These are phyloP conservation scores for Junonia oenone DNA, from an alignment of 2,888 invertebrate genomes.

Conservation along the genomic window DNA sequence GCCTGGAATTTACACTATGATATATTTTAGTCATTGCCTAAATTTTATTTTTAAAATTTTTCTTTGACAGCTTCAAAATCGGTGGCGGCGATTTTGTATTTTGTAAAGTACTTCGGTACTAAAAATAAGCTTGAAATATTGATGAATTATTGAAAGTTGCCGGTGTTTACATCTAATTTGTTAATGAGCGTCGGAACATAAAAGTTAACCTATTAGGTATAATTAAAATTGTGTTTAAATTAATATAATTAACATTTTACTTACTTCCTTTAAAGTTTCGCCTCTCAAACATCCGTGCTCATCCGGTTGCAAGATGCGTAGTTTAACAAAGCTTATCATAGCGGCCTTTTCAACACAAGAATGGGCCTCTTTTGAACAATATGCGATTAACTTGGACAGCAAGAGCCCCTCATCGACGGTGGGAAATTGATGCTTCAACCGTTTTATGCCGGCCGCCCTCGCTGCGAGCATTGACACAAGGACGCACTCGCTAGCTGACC, in stretches of 20 bases:
- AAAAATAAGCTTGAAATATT: too few relatives aligned
- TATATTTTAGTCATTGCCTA: too few relatives aligned
- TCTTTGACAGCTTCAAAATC: too few relatives aligned
- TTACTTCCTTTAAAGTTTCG: slow-evolving; percentile 87
- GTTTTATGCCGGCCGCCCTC: slow-evolving; percentile 91
- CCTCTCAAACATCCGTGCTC: slow-evolving; percentile 90
- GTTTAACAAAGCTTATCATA: slow-evolving; percentile 95
- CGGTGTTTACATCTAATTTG: too few relatives aligned
- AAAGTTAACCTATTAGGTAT: too few relatives aligned
- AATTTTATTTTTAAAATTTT: too few relatives aligned
- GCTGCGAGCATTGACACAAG: slow-evolving; percentile 95
- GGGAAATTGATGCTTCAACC: slow-evolving; percentile 90
- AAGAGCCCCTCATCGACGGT: slow-evolving; percentile 94
- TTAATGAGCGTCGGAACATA: too few relatives aligned
- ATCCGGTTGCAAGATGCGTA: slow-evolving; percentile 93
- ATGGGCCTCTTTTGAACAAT: slow-evolving; percentile 94
- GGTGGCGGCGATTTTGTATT: too few relatives aligned
- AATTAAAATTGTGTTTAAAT: too few relatives aligned
- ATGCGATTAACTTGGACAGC: slow-evolving; percentile 95
- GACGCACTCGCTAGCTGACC: slow-evolving; percentile 97
- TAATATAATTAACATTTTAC: slow-evolving; percentile 27
- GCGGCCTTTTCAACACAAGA: slow-evolving; percentile 96
- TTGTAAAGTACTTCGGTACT: too few relatives aligned
- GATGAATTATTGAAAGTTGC: too few relatives aligned
- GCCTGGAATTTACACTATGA: too few relatives aligned